These are phyloP conservation scores for Luperina nickerlii DNA, from an alignment of 2,888 invertebrate genomes.

Conservation along the genomic window DNA sequence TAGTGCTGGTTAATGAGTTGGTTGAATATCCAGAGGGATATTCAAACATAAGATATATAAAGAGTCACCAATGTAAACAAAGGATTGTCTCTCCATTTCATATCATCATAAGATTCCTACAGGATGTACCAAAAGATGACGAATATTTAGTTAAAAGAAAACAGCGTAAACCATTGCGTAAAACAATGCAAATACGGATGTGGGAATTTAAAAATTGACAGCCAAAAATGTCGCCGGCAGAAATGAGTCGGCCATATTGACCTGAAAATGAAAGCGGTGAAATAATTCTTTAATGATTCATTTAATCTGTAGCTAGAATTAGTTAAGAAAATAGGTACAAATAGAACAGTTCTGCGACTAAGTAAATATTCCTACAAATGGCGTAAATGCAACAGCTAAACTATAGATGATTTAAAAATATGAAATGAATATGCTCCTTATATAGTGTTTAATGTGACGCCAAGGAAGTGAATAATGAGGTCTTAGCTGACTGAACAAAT, in stretches of 20 bases:
- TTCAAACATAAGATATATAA: not conserved
- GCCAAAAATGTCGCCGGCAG: slow-evolving; percentile 22
- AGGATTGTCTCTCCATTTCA: slow-evolving; percentile 1
- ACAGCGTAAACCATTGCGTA: slow-evolving; percentile 10
- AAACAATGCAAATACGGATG: slow-evolving; percentile 39
- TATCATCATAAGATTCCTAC: not conserved
- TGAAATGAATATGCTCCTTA: not conserved
- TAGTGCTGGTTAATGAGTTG: no score
- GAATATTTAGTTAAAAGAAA: slow-evolving; percentile 5
- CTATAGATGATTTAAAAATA: not conserved
- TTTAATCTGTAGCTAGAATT: not conserved
- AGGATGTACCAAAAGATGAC: slow-evolving; percentile 27
- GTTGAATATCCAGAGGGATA: no score
- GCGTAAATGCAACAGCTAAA: no score
- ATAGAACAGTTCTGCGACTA: not conserved
- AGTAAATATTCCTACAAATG: no score
- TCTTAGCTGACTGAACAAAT: not conserved
- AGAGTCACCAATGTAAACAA: not conserved
- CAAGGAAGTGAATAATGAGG: not conserved
- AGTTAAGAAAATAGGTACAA: not conserved
- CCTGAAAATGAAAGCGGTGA: slow-evolving; percentile 47
- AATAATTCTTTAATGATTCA: slow-evolving; percentile 33
- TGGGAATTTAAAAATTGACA: slow-evolving; percentile 6
- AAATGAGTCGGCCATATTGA: slow-evolving; percentile 44
- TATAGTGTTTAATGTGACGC: not conserved